Evolutionary conservation across 37 sponge, comb jelly and placozoan genomes (phyloP), one percentile per base, ranked within the genome.

Genomic region (Bolinopsis microptera): DNA sequence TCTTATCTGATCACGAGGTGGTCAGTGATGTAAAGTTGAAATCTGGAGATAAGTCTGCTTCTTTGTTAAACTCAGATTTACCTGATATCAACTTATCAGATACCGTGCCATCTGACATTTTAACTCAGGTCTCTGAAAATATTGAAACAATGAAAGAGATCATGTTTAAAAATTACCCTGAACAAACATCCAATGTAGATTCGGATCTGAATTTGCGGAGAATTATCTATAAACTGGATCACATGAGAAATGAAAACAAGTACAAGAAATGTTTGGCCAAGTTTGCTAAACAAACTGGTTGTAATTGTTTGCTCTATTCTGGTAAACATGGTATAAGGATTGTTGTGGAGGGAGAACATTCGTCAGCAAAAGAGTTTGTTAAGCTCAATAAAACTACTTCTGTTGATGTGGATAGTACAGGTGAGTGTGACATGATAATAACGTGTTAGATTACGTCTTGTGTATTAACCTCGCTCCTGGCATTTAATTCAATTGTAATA

Each of bases 181-280:
- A 77, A 77, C 1, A 18, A 22, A 9, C 74, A 3, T 26, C 25
- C 25, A 48, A 48, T 18, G 5, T 13, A 13, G 9, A 48, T 5
- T 48, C 61, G 13, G 61, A 48, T 13, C 5, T 48, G 13, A 13
- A 18, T 48, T 32, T 77, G 80, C 3, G 32, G 27, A 27, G 80
- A 1, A 35, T 34, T 36, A 34, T 77, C 36, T 77, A 77, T 34
- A 35, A 27, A 13, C 37, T 77, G 80, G 80, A 77, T 35, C 80
- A 77, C 80, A 77, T 77, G 33, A 77, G 80, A 77, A 77, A 77
- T 32, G 18, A 33, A 36, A 77, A 77, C 33, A 77, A 77, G 35
- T 77, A 77, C 33, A 27, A 34, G 80, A 77, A 35, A 77, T 77
- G 80, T 77, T 34, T 77, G 80, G 35, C 80, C 5, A 77, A 77